Conservation (phyloP, 2,797 vertebrate genomes). For the Betta splendens region DNA sequence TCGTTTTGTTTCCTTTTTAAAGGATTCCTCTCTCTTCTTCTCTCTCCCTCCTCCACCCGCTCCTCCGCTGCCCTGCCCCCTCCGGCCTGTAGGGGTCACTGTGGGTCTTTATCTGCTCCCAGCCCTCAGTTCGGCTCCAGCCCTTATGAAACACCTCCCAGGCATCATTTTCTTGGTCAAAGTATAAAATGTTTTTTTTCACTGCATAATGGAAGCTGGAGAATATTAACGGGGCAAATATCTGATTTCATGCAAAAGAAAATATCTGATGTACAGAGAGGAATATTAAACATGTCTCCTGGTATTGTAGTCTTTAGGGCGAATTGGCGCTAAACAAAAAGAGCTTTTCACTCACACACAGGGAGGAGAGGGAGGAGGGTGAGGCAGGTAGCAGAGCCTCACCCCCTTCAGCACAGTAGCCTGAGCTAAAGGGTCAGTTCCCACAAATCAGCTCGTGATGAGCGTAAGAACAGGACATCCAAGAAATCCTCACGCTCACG, state of each 20-base stretch:
- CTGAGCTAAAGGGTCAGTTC: constrained; percentile 30
- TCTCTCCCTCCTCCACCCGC: not conserved
- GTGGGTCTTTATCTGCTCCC: constrained; percentile 64
- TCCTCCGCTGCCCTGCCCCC: constrained; percentile 8
- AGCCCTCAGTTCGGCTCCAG: constrained; percentile 18
- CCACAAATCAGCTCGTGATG: not conserved
- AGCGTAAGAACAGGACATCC: too few relatives aligned
- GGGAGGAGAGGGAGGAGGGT: not conserved
- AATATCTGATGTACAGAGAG: constrained; percentile 74
- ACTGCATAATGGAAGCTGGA: constrained; percentile 76
- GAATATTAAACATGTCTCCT: constrained; percentile 75
- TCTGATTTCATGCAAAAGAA: constrained; percentile 79
- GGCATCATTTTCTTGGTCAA: constrained; percentile 81
- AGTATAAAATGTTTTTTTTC: constrained; percentile 73
- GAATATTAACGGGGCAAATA: constrained; percentile 80
- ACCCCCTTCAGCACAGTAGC: not conserved
- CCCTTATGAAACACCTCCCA: constrained; percentile 64
- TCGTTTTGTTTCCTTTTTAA: too few relatives aligned
- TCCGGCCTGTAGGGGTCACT: constrained; percentile 77
- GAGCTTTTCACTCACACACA: constrained; percentile 33
- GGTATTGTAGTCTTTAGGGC: constrained; percentile 60
- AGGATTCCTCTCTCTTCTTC: too few relatives aligned
- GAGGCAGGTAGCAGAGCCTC: constrained; percentile 3
- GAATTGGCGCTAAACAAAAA: constrained; percentile 52
- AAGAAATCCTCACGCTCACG: too few relatives aligned